Conservation (phyloP, 2,888 invertebrate genomes). For the Drosophila rellima region DNA sequence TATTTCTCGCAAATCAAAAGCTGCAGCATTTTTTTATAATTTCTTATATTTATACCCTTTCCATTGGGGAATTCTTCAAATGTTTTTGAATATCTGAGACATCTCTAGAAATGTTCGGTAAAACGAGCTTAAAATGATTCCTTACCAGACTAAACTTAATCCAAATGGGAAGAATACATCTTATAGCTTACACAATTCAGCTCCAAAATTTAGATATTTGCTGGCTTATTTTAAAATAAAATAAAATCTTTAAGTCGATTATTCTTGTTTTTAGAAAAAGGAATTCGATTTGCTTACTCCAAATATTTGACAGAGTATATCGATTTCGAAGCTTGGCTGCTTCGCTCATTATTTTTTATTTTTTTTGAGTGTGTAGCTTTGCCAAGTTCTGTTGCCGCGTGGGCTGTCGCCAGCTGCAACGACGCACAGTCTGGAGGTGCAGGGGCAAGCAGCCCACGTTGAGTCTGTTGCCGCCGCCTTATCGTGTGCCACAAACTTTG, state of each 20-base stretch:
- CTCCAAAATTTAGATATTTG: no score
- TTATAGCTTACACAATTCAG: no score
- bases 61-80: background rate
- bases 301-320: slow-evolving; percentile 1
- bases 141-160: background rate
- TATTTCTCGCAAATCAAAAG: slow-evolving; percentile 43
- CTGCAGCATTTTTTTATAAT: slow-evolving; percentile 22
- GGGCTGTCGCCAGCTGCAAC: slow-evolving; percentile 52
- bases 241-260: no score
- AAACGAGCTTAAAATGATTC: background rate
- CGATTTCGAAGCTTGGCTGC: background rate
- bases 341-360: background rate
- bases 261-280: no score
- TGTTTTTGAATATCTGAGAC: background rate
- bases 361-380: slow-evolving; percentile 8
- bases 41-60: slow-evolving; percentile 19
- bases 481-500: slow-evolving; percentile 64
- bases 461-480: slow-evolving; percentile 42
- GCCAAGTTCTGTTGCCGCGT: slow-evolving; percentile 50
- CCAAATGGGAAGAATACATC: no score
- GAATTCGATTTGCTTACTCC: no score
- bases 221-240: no score
- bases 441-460: slow-evolving; percentile 50
- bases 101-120: background rate
- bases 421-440: slow-evolving; percentile 54